Evolutionary conservation across 2,888 invertebrate genomes (phyloP), one percentile per base, ranked within the genome.

Genomic region (Cistogaster globosa): DNA sequence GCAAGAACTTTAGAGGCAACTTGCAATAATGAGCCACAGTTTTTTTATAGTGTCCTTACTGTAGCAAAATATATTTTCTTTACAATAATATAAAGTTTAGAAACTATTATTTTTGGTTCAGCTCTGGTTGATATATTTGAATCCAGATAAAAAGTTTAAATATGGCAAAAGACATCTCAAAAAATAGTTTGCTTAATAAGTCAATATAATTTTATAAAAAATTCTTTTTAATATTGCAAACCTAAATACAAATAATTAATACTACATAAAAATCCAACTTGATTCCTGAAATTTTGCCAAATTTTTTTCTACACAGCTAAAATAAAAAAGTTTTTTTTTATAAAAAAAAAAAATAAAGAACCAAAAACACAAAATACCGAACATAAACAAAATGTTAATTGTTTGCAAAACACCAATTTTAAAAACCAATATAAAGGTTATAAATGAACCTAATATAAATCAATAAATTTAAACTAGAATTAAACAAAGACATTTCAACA

Each of bases 401-500:
- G 86, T 87, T 87, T 87, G 86, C 74, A 82, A 86, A 87, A 87
- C 87, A 87, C 87, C 87, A 87, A 87, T 88, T 88, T 87, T 88
- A 67, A 75, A 72, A 67, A 71, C 51, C 58, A 78, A 5, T 32
- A 83, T 68, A n/a, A 69, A 26, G 48, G 48, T n/a, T 57, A 62
- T 68, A 76, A 75, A 71, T 67, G 77, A 74, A 78, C 26, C n/a
- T 68, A 78, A 78, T 69, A 81, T 36, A 65, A 75, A 79, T 12
- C 18, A 80, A 71, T 42, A 69, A 57, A 48, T 60, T 63, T 60
- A 83, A 77, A 45, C 42, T 48, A 77, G 32, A 63, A 77, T 16
- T 69, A 32, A 69, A 77, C 38, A 45, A 68, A 36, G 38, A 38
- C 63, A 63, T 51, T 48, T 67, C 71, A 72, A 82, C 81, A 78